Conservation (phyloP, 1,140 invertebrate genomes). For the Muscidifurax raptorellus region DNA sequence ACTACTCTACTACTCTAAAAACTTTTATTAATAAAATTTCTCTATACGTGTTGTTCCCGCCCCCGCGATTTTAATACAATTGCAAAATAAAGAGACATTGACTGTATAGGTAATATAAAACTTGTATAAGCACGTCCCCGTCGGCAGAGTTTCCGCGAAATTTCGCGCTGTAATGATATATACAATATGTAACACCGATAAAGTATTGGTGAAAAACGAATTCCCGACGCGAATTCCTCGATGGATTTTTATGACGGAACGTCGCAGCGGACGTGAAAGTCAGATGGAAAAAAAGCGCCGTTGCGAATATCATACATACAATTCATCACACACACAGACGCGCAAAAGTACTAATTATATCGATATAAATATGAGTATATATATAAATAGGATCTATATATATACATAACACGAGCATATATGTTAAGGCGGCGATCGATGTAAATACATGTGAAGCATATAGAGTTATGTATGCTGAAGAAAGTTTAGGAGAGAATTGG, state of each 20-base stretch:
- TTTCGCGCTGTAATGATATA: neutral
- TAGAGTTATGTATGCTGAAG: constrained; percentile 47
- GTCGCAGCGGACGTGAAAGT: neutral
- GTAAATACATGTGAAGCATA: constrained; percentile 66
- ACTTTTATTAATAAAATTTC: constrained; percentile 7
- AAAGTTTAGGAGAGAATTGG: constrained; percentile 14
- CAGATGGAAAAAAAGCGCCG: neutral
- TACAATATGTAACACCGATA: neutral
- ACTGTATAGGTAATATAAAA: constrained; percentile 4
- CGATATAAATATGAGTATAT: constrained; percentile 56
- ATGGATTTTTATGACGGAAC: neutral
- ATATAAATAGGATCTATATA: constrained; percentile 67
- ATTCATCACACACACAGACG: constrained; percentile 23
- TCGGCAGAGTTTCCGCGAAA: neutral
- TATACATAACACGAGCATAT: constrained; percentile 69
- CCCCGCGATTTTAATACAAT: neutral
- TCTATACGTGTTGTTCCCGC: neutral
- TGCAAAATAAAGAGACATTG: constrained; percentile 11
- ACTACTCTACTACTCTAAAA: neutral
- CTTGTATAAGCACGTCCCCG: neutral
- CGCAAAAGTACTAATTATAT: constrained; percentile 65
- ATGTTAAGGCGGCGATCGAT: constrained; percentile 68
- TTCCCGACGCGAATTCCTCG: neutral
- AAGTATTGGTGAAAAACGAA: neutral
- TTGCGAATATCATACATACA: too few relatives aligned